These are phyloP conservation scores for Scolopax mira DNA, from an alignment of 2,113 vertebrate species.

Conservation along the genomic window DNA sequence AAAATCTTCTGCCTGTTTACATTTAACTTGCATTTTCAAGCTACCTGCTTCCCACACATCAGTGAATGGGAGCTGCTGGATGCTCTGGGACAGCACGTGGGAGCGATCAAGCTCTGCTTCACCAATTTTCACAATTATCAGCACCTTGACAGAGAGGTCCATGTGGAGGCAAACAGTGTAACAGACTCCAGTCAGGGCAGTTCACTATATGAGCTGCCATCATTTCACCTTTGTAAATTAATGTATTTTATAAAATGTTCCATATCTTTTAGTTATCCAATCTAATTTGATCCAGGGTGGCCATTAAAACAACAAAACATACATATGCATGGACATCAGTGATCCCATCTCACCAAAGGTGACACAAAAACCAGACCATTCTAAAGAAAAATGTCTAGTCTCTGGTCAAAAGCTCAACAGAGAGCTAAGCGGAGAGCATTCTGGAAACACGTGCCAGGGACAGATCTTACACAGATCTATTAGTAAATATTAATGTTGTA, in stretches of 20 bases:
- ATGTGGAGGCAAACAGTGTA: neutral
- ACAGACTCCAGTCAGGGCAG: neutral
- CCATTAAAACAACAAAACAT: neutral
- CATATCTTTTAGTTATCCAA: neutral
- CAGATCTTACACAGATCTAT: neutral
- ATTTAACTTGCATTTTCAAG: neutral
- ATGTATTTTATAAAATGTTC: neutral
- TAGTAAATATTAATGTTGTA: neutral
- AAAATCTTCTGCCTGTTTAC: neutral
- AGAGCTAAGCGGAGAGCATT: neutral
- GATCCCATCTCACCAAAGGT: neutral
- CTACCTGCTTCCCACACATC: neutral
- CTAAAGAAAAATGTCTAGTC: neutral
- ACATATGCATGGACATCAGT: fast-evolving
- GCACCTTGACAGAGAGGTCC: neutral
- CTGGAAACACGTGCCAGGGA: neutral
- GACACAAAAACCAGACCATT: neutral
- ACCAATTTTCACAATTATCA: neutral
- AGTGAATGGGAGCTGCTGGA: fast-evolving
- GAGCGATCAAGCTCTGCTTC: neutral
- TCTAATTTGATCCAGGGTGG: neutral
- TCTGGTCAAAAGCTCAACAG: neutral
- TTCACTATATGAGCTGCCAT: neutral
- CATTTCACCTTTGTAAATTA: neutral
- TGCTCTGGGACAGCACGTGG: neutral